These are phyloP conservation scores for Podabrus alpinus DNA, from an alignment of 2,888 invertebrate genomes.

Conservation along the genomic window DNA sequence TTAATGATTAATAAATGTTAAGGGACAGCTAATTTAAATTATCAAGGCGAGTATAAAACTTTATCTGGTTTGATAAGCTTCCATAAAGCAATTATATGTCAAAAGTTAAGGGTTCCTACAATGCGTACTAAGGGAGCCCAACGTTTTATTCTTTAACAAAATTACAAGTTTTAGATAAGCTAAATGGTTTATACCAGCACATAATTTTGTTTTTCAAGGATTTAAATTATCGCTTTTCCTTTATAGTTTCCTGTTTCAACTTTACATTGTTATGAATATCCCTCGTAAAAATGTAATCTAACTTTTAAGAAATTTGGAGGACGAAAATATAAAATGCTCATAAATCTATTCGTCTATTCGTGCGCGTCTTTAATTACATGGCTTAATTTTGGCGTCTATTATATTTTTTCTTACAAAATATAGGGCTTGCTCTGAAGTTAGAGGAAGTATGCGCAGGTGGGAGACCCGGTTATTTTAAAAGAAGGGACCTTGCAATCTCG, in stretches of 20 bases:
- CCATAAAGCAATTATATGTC: background rate
- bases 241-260: background rate
- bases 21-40: background rate
- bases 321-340: background rate
- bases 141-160: background rate
- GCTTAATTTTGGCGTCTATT: too few relatives aligned
- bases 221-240: background rate
- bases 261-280: too few relatives aligned
- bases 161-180: background rate
- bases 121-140: background rate
- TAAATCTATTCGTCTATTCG: background rate
- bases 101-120: background rate
- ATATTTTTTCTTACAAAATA: too few relatives aligned
- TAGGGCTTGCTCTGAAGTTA: too few relatives aligned
- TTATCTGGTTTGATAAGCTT: conserved; percentile 27
- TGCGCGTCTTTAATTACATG: background rate
- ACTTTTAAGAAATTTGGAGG: too few relatives aligned
- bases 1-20: background rate
- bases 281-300: too few relatives aligned
- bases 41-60: conserved; percentile 12
- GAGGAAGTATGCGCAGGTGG: too few relatives aligned
- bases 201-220: background rate
- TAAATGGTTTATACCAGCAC: background rate
- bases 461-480: too few relatives aligned
- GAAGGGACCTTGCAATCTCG: background rate